A percentile compares a stretch with the other conserved stretches of the same genome.
Evolutionary conservation across 2,113 vertebrate genomes (phyloP).

Genomic region (Promerops cafer): DNA sequence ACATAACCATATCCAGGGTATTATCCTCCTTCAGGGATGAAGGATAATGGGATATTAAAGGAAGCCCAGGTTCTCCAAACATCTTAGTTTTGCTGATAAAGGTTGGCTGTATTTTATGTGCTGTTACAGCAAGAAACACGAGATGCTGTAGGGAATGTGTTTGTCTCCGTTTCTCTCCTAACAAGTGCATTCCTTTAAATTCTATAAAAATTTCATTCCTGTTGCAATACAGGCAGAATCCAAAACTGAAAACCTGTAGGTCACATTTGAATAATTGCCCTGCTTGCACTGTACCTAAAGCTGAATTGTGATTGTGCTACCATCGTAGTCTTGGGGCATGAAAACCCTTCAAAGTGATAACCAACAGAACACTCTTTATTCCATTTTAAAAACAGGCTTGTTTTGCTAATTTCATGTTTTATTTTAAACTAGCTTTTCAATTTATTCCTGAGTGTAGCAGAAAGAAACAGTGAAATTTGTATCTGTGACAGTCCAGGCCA

Average conservation of each 20-base stretch:
- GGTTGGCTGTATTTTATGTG: background rate
- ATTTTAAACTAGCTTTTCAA: background rate
- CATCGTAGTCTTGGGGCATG: background rate
- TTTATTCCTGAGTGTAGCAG: background rate
- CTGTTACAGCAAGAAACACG: background rate
- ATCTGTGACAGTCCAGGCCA: background rate
- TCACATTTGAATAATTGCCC: slow-evolving; percentile 29
- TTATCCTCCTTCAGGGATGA: background rate
- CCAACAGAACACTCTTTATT: background rate
- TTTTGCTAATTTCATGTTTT: background rate
- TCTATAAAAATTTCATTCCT: background rate
- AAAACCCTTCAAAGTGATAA: slow-evolving; percentile 13
- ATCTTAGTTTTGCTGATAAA: background rate
- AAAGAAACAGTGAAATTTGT: background rate
- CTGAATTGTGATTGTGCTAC: background rate
- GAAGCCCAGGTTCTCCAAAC: background rate
- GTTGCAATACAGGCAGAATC: slow-evolving; percentile 2
- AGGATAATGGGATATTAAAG: background rate
- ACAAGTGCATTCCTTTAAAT: background rate
- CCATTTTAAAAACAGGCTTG: background rate
- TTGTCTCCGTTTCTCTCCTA: background rate
- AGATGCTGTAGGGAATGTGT: background rate
- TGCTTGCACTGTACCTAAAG: background rate
- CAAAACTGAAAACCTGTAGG: slow-evolving; percentile 12
- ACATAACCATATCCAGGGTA: background rate